Base-by-base conservation (phyloP, 2,888 invertebrate species). In the Hirtodrosophila confusa region DNA sequence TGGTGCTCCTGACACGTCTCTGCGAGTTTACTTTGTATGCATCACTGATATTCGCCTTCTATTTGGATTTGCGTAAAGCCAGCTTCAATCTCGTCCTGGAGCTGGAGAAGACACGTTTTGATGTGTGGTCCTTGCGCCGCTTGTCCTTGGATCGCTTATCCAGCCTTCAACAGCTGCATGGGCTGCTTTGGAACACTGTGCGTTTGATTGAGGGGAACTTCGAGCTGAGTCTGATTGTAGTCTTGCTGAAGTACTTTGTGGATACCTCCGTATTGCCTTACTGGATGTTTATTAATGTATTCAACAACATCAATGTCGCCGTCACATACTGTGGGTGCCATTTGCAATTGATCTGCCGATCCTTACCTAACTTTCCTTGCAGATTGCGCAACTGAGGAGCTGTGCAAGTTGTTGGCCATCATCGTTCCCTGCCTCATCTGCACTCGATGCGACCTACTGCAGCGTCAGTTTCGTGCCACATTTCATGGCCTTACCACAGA, bases 231-330 rank as follows among this genome's bases (percentile, higher is more conserved):
- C 47, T 89, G 35, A 70, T 82, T 2, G 49, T 58, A 0, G 24
- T 83, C 4, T 44, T 84, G 33, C 40, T 88, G 6, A 88, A 89
- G 50, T 72, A 62, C 41, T 80, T 84, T 44, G 56, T 79, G 31
- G 88, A 90, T 37, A 71, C 75, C 0, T 75, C 82, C 0, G 49
- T 76, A 0, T 7, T 83, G 44, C 83, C 89, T 7, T 89, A 89
- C 48, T 89, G 89, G 89, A 50, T 80, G 0, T 83, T 76, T 40
- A 39, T 80, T 5, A 71, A 45, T 27, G 7, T 31, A 0, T 6
- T 24, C 4, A 31, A 40, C 24, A 17, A 47, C 3, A 6, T n/a
- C 0, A 12, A 36, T 4, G 3, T 45, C 0, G 2, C 33, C 7
- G 41, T 11, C 0, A 35, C 40, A 35, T 50, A 35, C 7, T 88